Conservation (phyloP, 2,888 invertebrate species). For the Agrenia bidenticulata region DNA sequence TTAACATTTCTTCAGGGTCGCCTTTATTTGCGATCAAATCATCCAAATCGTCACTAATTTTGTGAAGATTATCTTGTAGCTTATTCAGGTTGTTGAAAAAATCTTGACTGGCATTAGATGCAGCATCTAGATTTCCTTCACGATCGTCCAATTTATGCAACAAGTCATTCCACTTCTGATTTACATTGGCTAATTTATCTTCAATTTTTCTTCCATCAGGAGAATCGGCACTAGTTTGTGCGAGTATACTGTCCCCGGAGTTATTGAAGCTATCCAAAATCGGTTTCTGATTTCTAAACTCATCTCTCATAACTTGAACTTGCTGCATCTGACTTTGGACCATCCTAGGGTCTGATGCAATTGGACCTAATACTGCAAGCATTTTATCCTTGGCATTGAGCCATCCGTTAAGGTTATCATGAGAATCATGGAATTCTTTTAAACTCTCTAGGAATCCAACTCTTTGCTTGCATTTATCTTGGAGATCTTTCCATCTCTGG, state of each 20-base stretch:
- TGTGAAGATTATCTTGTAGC: constrained; percentile 81
- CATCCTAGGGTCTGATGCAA: constrained; percentile 93
- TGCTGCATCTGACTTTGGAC: constrained; percentile 88
- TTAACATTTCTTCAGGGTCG: constrained; percentile 81
- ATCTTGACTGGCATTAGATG: constrained; percentile 87
- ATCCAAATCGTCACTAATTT: constrained; percentile 83
- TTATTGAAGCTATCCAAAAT: constrained; percentile 81
- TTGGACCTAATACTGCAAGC: constrained; percentile 91
- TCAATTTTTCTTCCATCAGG: constrained; percentile 68
- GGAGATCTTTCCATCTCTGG: constrained; percentile 80
- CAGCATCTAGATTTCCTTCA: constrained; percentile 84
- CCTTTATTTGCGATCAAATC: constrained; percentile 71
- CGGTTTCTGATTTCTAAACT: constrained; percentile 89
- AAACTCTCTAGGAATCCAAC: constrained; percentile 67
- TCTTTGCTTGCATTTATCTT: constrained; percentile 75
- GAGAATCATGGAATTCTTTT: constrained; percentile 83
- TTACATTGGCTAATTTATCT: constrained; percentile 65
- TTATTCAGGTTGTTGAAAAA: constrained; percentile 85
- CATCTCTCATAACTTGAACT: constrained; percentile 82
- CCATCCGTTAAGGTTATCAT: constrained; percentile 86
- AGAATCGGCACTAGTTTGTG: constrained; percentile 61
- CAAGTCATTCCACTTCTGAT: constrained; percentile 75
- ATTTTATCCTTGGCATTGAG: constrained; percentile 93
- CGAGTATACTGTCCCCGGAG: constrained; percentile 74
- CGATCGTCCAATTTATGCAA: constrained; percentile 78